A percentile compares a stretch with the other conserved stretches of the same genome.
Evolutionary conservation across 1,140 invertebrate genomes (phyloP).

Genomic region (Micrasema longulum): DNA sequence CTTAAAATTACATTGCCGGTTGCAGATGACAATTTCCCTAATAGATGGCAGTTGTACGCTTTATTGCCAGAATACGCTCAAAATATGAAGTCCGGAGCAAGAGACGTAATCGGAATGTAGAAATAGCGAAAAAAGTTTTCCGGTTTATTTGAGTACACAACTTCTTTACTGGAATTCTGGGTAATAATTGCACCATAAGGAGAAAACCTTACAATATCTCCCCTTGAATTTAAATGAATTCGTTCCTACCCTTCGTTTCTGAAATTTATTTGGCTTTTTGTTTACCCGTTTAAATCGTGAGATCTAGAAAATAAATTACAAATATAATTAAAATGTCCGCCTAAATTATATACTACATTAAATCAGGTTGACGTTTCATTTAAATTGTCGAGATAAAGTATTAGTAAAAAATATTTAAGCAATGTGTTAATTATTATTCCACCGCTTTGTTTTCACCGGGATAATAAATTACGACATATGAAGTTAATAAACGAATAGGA

Average conservation of each 20-base stretch:
- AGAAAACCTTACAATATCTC: slow-evolving; percentile 26
- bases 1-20: slow-evolving; percentile 47
- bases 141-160: slow-evolving; percentile 38
- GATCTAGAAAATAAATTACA: slow-evolving; percentile 29
- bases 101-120: slow-evolving; percentile 13
- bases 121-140: slow-evolving; percentile 13
- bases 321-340: slow-evolving; percentile 28
- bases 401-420: too few relatives aligned
- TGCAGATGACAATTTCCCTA: slow-evolving; percentile 45
- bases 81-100: slow-evolving; percentile 30
- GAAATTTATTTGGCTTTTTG: slow-evolving; percentile 31
- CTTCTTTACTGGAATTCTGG: slow-evolving; percentile 39
- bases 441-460: too few relatives aligned
- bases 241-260: slow-evolving; percentile 30
- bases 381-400: slow-evolving; percentile 13
- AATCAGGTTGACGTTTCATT: slow-evolving; percentile 24
- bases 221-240: slow-evolving; percentile 30
- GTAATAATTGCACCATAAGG: slow-evolving; percentile 47
- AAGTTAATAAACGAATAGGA: too few relatives aligned
- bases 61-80: slow-evolving; percentile 34
- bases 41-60: slow-evolving; percentile 43
- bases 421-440: too few relatives aligned
- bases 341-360: background rate
- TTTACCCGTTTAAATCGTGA: background rate
- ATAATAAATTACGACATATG: too few relatives aligned